Evolutionary conservation across 1,140 invertebrate genomes (phyloP).

Genomic region (Drosophila ambigua): DNA sequence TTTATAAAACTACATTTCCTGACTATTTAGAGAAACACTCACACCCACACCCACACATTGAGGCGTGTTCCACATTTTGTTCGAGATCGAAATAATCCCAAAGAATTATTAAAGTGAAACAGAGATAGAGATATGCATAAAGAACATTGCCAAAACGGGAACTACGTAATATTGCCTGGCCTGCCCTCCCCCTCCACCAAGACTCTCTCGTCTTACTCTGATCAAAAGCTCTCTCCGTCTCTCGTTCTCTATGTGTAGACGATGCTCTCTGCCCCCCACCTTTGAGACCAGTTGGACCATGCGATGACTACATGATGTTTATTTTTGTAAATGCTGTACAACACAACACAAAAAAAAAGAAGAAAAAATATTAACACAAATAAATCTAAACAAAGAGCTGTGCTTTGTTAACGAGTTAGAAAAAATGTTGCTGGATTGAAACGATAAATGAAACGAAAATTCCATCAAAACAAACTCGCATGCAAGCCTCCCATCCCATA

Average conservation of each 20-base stretch:
- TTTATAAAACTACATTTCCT: no score
- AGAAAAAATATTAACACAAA: background rate
- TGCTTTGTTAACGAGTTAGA: slow-evolving; percentile 26
- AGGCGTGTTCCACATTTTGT: no score
- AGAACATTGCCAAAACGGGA: slow-evolving; percentile 13
- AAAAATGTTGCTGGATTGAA: slow-evolving; percentile 33
- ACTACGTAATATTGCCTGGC: slow-evolving; percentile 12
- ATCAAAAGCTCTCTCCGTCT: no score
- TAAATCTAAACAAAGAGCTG: slow-evolving; percentile 52
- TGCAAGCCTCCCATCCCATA: no score
- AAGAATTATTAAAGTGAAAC: background rate
- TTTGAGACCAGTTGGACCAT: slow-evolving; percentile 14
- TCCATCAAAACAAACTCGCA: slow-evolving; percentile 37
- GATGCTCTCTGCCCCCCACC: background rate
- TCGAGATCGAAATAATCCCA: no score
- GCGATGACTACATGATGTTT: slow-evolving; percentile 57
- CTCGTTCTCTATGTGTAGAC: no score
- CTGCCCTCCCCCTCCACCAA: background rate
- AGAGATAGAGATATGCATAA: background rate
- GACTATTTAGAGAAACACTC: no score
- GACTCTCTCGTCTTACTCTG: no score
- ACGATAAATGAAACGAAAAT: slow-evolving; percentile 57
- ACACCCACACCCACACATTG: no score
- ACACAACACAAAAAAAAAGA: slow-evolving; percentile 1
- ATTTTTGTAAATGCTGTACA: slow-evolving; percentile 47